phyloP scores from a whole-genome alignment of 2,113 vertebrate genomes.

The Brienomyrus brachyistius region DNA sequence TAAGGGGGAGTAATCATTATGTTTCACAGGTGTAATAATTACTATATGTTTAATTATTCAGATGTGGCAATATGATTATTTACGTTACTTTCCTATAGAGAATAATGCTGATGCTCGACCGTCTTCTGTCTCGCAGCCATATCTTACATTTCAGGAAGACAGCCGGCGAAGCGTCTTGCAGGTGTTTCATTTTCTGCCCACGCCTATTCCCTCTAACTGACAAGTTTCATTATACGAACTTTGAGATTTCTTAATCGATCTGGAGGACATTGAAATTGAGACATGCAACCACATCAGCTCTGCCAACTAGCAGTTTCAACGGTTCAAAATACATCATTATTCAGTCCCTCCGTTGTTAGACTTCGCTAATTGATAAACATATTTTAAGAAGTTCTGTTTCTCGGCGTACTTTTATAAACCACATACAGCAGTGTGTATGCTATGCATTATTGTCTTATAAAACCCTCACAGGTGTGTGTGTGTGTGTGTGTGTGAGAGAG shows the following conservation, averaged over 20 bases:
- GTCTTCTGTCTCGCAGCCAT: conserved; percentile 10
- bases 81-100: neutral
- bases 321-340: neutral
- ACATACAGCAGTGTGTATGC: neutral
- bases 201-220: conserved; percentile 26
- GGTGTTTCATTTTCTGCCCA: conserved; percentile 13
- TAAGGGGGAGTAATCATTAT: neutral
- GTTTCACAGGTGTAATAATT: conserved; percentile 19
- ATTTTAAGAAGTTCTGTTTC: neutral
- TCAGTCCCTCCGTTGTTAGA: neutral
- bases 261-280: neutral
- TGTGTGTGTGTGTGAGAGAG: neutral
- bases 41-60: conserved; percentile 23
- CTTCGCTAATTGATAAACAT: neutral
- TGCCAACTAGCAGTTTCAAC: neutral
- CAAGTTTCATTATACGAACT: conserved; percentile 14
- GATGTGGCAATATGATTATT: conserved; percentile 16
- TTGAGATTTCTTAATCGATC: neutral
- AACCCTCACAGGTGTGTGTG: neutral
- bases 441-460: neutral
- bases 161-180: conserved; percentile 15
- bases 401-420: neutral
- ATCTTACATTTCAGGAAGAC: conserved; percentile 35
- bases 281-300: neutral
- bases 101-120: neutral